Base-by-base conservation (phyloP, 2,888 invertebrate species). In the Epinotia bilunana region DNA sequence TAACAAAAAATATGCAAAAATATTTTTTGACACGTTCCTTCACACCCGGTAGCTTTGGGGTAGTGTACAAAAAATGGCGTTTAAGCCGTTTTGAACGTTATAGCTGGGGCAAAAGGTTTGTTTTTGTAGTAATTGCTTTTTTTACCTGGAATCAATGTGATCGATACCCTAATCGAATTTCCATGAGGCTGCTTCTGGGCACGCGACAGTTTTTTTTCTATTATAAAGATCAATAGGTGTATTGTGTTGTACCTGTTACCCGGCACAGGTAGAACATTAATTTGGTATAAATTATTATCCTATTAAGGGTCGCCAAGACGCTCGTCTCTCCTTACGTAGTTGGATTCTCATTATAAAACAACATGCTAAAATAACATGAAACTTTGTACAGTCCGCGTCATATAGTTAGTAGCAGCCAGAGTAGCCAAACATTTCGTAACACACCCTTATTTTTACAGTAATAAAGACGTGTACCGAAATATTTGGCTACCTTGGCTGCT, bases 1-100 rank as follows among this genome's bases (percentile, higher is more conserved):
- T 72, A 57, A 77, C 60, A 79, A 81, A 85, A 86, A 80, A 81
- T 61, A 73, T 73, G 78, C 77, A 72, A 79, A 77, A 79, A 77
- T 75, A 77, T 79, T 79, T 79, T 78, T 74, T 72, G 77, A 72
- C 71, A 69, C 69, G 63, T 63, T 72, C 63, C 23, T 76, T 60
- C 63, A 71, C 75, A 77, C 73, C 73, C 73, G 60, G 46, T 60
- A 57, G 13, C 20, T 74, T 75, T 72, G 13, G 71, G 71, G 72
- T 53, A 23, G 60, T 61, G 58, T 28, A 18, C 28, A 67, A 65
- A 67, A 28, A 55, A 18, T 16, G 9, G 20, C 1, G 53, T 12
- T 6, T 2, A 9, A 9, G 18, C 23, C 6, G 55, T 55, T 65
- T 33, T 67, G 16, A 33, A 20, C 71, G 28, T 33, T 75, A 55